phyloP scores from a whole-genome alignment of 1,140 invertebrate genomes.

The Dendrolimus kikuchii region DNA sequence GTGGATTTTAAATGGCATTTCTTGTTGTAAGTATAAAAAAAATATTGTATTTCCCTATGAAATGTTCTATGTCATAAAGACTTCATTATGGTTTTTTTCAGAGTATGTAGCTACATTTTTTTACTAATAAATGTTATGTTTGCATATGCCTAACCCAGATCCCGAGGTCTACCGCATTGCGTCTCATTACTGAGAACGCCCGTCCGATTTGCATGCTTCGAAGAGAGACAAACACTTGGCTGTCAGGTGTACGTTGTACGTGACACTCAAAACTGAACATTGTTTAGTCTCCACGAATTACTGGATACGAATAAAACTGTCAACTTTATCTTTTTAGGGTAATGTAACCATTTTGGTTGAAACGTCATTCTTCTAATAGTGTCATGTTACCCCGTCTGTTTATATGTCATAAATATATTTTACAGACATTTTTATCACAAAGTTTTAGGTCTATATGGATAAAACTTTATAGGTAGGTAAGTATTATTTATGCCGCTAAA shows the following conservation, averaged over 20 bases:
- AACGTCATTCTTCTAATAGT: too few species aligned
- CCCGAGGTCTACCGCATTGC: conserved; percentile 34
- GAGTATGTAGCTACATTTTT: conserved; percentile 5
- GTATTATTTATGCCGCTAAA: too few species aligned
- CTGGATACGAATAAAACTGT: neutral
- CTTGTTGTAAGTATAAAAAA: too few species aligned
- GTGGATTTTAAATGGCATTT: too few species aligned
- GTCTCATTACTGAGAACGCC: conserved; percentile 31
- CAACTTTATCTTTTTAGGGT: neutral
- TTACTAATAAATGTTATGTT: conserved; percentile 6
- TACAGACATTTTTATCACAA: too few species aligned
- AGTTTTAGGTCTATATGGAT: too few species aligned
- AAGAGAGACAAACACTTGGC: conserved; percentile 2
- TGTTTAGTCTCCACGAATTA: neutral
- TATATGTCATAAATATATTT: too few species aligned
- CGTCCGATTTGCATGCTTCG: conserved; percentile 3
- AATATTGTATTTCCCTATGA: too few species aligned
- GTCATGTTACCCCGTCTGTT: too few species aligned
- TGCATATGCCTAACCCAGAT: conserved; percentile 6
- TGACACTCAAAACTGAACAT: neutral
- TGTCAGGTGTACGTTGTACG: conserved; percentile 1
- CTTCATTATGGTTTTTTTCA: neutral
- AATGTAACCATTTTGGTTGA: neutral
- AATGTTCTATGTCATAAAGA: too few species aligned
- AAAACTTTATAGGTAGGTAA: too few species aligned